phyloP scores from a whole-genome alignment of 2,113 vertebrate genomes.

The Puma concolor region DNA sequence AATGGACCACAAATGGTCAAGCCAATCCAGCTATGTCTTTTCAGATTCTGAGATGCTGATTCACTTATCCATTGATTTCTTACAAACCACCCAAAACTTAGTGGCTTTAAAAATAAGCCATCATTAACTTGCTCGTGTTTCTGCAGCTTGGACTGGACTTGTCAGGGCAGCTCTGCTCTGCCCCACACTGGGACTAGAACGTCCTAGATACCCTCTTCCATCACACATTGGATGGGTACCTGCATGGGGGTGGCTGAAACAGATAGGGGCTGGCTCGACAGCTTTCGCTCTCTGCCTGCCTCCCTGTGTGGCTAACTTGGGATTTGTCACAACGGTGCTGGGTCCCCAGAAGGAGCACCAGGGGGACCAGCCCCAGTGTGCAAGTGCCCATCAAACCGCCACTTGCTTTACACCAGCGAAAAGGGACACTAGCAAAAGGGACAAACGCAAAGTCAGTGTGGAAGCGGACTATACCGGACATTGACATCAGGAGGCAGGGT shows the following conservation, averaged over 20 bases:
- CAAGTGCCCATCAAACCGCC: background rate
- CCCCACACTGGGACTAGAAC: background rate
- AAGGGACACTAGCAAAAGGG: background rate
- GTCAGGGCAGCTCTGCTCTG: background rate
- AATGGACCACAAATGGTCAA: background rate
- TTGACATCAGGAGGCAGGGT: background rate
- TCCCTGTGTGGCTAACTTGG: background rate
- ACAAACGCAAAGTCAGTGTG: background rate
- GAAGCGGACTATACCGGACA: background rate
- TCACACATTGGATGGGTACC: background rate
- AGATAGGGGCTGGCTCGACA: fast-evolving
- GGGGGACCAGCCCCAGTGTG: background rate
- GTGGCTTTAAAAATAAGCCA: background rate
- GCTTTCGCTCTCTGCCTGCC: background rate
- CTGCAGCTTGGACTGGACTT: background rate
- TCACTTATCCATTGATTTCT: background rate
- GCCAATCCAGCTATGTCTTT: background rate
- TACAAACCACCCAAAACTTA: background rate
- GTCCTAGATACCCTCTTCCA: background rate
- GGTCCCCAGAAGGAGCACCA: background rate
- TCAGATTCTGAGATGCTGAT: background rate
- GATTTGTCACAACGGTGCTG: background rate
- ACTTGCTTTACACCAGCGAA: background rate
- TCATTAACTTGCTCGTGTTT: background rate
- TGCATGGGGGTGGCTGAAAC: background rate